Percentiles rank a stretch among this genome's conserved stretches.
phyloP scores from a whole-genome alignment of 2,113 vertebrate genomes.

The Bungarus multicinctus region DNA sequence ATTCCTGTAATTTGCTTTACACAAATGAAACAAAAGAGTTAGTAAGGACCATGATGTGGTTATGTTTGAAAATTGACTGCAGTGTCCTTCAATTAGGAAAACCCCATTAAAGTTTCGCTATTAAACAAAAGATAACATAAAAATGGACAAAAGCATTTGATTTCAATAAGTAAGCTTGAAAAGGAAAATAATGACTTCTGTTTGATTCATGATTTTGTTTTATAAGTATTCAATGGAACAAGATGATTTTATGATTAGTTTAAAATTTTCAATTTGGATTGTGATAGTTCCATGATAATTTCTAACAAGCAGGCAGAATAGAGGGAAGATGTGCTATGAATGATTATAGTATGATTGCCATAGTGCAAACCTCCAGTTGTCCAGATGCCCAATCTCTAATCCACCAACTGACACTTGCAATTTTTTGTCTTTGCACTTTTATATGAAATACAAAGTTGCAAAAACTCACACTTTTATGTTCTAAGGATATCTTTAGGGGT shows the following conservation, averaged over 20 bases:
- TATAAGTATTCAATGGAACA: background rate
- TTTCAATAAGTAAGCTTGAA: slow-evolving; percentile 22
- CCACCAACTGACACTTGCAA: background rate
- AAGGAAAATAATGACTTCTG: background rate
- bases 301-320: background rate
- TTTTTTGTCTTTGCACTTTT: background rate
- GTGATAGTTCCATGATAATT: background rate
- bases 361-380: background rate
- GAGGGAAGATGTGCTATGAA: background rate
- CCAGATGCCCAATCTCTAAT: background rate
- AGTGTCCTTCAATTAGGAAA: slow-evolving; percentile 13
- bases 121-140: slow-evolving; percentile 19
- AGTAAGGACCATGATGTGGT: background rate
- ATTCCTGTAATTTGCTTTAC: slow-evolving; percentile 93
- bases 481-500: background rate
- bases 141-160: slow-evolving; percentile 19
- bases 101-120: background rate
- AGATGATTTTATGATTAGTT: slow-evolving; percentile 15
- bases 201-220: slow-evolving; percentile 23
- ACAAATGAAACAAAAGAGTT: slow-evolving; percentile 37
- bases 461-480: background rate
- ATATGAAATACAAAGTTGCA: background rate
- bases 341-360: background rate
- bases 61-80: slow-evolving; percentile 1
- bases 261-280: background rate